Percentiles rank a stretch among this genome's conserved stretches.
These are phyloP conservation scores for Promerops cafer DNA, from an alignment of 2,113 vertebrate genomes.

Conservation along the genomic window DNA sequence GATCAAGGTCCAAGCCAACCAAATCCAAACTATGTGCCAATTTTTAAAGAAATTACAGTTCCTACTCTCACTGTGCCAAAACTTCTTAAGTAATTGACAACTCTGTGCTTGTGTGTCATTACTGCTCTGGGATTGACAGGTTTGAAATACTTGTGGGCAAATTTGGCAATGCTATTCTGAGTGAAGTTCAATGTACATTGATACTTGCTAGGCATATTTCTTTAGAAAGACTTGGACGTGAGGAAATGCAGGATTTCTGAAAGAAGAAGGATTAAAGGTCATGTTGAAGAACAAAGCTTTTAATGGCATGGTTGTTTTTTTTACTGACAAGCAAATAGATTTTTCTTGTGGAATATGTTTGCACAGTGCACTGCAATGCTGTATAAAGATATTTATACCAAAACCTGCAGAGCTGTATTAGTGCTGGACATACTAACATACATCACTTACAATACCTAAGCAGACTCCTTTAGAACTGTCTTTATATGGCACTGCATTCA, in stretches of 20 bases:
- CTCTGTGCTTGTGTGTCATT: not conserved
- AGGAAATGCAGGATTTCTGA: not conserved
- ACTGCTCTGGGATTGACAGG: not conserved
- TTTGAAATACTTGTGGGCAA: not conserved
- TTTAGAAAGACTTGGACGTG: not conserved
- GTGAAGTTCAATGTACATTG: not conserved
- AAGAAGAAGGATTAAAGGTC: not conserved
- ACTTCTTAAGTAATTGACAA: conserved; percentile 82
- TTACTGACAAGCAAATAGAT: not conserved
- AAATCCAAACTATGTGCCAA: conserved; percentile 74
- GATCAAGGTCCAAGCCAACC: conserved; percentile 82
- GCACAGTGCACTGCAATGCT: not conserved
- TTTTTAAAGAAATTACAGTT: conserved; percentile 92
- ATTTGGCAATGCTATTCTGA: not conserved
- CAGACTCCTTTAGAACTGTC: not conserved
- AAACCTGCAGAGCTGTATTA: not conserved
- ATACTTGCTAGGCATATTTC: not conserved
- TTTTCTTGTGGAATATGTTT: not conserved
- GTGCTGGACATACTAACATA: not conserved
- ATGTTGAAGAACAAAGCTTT: not conserved
- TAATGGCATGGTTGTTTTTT: not conserved
- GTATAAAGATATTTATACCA: not conserved
- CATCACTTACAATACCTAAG: not conserved
- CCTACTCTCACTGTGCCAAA: conserved; percentile 89
- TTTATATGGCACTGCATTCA: not conserved